Base-by-base conservation (phyloP, 2,113 vertebrate species). In the Oriolus oriolus region DNA sequence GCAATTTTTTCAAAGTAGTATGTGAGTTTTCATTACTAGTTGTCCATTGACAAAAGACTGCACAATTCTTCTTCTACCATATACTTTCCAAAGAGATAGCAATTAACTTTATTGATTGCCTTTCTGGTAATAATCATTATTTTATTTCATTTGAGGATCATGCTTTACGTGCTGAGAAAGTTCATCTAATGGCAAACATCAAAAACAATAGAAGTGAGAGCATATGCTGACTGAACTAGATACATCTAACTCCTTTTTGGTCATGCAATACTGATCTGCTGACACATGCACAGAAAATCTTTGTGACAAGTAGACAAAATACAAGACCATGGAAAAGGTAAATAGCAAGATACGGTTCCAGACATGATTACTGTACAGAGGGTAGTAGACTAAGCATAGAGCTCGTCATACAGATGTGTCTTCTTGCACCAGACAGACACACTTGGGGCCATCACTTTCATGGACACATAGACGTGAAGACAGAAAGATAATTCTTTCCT, bases 401-500 rank as follows among this genome's bases (percentile, higher is more conserved):
- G 8, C 13, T 50, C 7, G 10, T 37, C 22, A 68, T 5, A 39
- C 44, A 60, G 35, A 54, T 20, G 17, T 22, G 8, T 65, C 23
- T 49, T 61, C 22, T 33, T 5, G 13, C 4, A 84, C 22, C 54
- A 54, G 27, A 10, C 1, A 2, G 23, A 86, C 8, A 70, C 3
- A 30, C 16, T n/a, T 47, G 28, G 10, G 11, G 39, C 13, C 11
- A 37, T 31, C 31, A 47, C 10, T 49, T 37, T 27, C 7, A 54
- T 3, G 30, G n/a, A 37, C 19, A 28, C 0, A 0, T 8, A 20
- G 22, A 35, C 9, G 2, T 53, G 28, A 83, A 76, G 52, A 89
- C 10, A 57, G 39, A 79, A 68, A 59, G 15, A 33, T 11, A 54
- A n/a, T 42, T 87, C 6, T 42, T 89, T 52, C 11, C 18, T 59